phyloP scores from a whole-genome alignment of 2,113 vertebrate species.

The Rallus limicola region DNA sequence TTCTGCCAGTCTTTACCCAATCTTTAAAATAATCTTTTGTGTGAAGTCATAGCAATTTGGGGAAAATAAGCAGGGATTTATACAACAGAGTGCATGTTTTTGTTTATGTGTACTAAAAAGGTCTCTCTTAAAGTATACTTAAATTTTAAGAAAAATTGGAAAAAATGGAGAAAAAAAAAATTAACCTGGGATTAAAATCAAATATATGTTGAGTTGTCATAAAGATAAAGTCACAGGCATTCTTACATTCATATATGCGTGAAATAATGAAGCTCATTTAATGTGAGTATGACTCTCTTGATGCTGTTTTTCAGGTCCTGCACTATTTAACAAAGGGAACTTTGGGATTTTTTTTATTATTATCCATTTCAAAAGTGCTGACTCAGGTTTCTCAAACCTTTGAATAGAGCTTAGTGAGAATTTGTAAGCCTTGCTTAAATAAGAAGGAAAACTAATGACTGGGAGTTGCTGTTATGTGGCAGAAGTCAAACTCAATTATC shows the following conservation, averaged over 20 bases:
- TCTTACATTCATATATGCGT: background rate
- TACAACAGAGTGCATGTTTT: background rate
- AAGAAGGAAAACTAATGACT: background rate
- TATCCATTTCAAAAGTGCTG: background rate
- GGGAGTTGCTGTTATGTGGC: background rate
- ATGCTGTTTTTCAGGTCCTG: background rate
- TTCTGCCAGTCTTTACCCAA: background rate
- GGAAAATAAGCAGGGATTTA: background rate
- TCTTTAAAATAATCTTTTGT: background rate
- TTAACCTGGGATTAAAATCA: background rate
- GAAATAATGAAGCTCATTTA: background rate
- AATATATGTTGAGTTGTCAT: background rate
- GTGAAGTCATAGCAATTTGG: background rate
- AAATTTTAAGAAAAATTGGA: background rate
- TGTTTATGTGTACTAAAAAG: background rate
- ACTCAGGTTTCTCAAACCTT: background rate
- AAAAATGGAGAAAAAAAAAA: background rate
- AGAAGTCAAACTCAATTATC: constrained; percentile 41
- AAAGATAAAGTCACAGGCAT: background rate
- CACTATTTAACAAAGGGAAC: background rate
- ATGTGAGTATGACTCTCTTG: background rate
- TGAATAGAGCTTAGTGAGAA: constrained; percentile 18
- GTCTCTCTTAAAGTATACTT: background rate
- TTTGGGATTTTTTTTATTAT: background rate
- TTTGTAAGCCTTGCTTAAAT: constrained; percentile 1